These are phyloP conservation scores for Diplolepis rosae DNA, from an alignment of 2,888 invertebrate species.

Conservation along the genomic window DNA sequence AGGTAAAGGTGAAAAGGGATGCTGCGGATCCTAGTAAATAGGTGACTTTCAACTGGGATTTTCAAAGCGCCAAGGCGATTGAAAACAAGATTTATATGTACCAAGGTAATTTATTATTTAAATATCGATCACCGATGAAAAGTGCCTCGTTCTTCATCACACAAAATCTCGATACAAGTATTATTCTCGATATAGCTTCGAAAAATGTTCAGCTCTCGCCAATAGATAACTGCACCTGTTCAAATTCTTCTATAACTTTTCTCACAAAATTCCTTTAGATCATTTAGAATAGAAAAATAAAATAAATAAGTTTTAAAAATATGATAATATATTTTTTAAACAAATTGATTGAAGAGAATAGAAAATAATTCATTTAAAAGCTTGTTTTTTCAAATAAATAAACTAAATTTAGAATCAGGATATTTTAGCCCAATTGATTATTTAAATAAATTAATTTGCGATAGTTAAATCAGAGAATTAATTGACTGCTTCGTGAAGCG, in stretches of 20 bases:
- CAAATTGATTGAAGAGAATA: too few species aligned
- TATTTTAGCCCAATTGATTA: too few species aligned
- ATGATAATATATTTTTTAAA: too few species aligned
- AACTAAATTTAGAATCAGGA: too few species aligned
- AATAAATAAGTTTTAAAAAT: too few species aligned
- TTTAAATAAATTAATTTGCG: too few species aligned
- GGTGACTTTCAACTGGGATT: not conserved
- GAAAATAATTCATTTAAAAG: too few species aligned
- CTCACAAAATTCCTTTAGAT: not conserved
- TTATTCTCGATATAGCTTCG: not conserved
- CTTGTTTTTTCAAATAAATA: too few species aligned
- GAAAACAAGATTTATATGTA: slow-evolving; percentile 46
- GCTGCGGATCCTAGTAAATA: not conserved
- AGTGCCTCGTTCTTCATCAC: not conserved
- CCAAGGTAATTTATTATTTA: slow-evolving; percentile 40
- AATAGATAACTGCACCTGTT: not conserved
- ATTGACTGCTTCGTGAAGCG: not conserved
- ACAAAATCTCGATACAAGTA: not conserved
- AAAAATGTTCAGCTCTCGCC: not conserved
- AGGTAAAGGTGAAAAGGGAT: slow-evolving; percentile 29
- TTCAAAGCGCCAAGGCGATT: slow-evolving; percentile 30
- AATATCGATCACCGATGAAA: not conserved
- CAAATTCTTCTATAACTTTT: not conserved
- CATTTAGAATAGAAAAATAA: too few species aligned
- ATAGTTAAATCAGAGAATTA: not conserved